These are phyloP conservation scores for Mayetiola destructor DNA, from an alignment of 2,888 invertebrate species.

Conservation along the genomic window DNA sequence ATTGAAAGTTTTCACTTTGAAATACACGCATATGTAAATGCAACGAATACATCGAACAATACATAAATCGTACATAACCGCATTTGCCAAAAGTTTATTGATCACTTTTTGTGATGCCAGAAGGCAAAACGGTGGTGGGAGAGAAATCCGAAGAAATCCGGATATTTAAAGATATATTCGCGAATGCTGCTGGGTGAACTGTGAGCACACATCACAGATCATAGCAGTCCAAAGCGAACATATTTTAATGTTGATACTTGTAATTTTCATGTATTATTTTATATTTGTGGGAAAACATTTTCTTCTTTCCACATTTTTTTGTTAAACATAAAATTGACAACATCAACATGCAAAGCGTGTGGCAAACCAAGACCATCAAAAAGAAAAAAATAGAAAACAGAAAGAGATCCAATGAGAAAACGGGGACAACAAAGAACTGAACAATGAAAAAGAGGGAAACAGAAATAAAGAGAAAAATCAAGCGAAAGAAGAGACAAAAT, in stretches of 20 bases:
- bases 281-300: not conserved
- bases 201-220: too few relatives aligned
- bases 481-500: too few relatives aligned
- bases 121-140: not conserved
- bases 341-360: not conserved
- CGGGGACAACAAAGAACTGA: slow-evolving; percentile 9
- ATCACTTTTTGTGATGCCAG: not conserved
- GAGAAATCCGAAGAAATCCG: not conserved
- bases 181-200: too few relatives aligned
- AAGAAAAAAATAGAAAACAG: not conserved
- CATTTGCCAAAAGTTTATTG: not conserved
- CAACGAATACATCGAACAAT: not conserved
- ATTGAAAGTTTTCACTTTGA: not conserved
- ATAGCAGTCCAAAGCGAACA: too few relatives aligned
- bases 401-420: not conserved
- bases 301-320: not conserved
- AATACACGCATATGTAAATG: too few relatives aligned
- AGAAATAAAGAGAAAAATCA: slow-evolving; percentile 7
- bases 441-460: not conserved
- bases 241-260: too few relatives aligned
- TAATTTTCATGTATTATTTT: not conserved
- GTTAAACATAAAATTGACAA: not conserved
- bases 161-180: not conserved
- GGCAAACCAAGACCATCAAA: not conserved
- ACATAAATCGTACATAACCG: not conserved